Evolutionary conservation across 2,113 vertebrate species (phyloP), one percentile per base, ranked within the genome.

Genomic region (Cyphomyrus plagiostoma): DNA sequence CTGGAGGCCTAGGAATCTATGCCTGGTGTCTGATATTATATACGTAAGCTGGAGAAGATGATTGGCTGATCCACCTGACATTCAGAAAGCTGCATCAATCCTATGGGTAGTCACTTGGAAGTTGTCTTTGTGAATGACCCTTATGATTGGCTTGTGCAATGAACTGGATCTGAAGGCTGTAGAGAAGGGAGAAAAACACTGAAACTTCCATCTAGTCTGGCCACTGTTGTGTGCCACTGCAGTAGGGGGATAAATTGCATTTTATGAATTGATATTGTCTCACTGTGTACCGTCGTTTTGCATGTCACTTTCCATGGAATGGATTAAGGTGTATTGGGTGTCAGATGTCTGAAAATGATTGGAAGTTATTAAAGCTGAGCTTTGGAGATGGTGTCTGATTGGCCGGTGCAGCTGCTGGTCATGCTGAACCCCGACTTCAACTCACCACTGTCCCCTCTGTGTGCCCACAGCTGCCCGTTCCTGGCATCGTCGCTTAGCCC

Each of bases 401-500:
- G 74, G 74, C n/a, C 9, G 4, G 62, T 10, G n/a, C n/a, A 11
- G 53, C 53, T 56, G 66, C 26, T 30, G 30, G 58, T 26, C 23
- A 62, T 10, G 23, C 58, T n/a, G 70, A 39, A 39, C 15, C 17
- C 35, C 35, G 15, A 0, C 13, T 7, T 80, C 35, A 80, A 1
- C 30, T 80, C 74, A 7, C 74, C 13, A 5, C 74, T 77, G 62
- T 88, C 13, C 42, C 48, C 48, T 26, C 7, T 88, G 39, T 88
- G 4, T 39, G 15, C 50, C 88, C 92, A 53, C 95, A 99, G 98
- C 94, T 98, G 98, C 93, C 97, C 96, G 0, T 98, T 95, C 93
- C 96, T 99, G 91, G 97, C 98, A 0, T 92, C 91, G 92, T 93
- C 96, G 58, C 95, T 99, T 94, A 98, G 97, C 0, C 97, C 98